Conservation (phyloP, 2,888 invertebrate species). For the Chelonus formosanus region DNA sequence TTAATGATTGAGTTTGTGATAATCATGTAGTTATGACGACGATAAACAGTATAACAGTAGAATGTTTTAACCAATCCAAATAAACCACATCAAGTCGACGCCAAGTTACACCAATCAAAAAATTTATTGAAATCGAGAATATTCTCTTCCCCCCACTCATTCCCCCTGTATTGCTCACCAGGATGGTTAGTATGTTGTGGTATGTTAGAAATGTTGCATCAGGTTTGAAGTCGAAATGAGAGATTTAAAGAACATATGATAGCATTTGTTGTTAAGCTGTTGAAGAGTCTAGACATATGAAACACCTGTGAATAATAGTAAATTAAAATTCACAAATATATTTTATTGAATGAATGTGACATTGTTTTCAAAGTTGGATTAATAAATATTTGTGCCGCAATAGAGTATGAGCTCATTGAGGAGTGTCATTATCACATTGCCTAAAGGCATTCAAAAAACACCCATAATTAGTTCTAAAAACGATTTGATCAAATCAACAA, state of each 20-base stretch:
- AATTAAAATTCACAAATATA: not conserved
- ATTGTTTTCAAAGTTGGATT: not conserved
- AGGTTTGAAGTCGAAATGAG: not conserved
- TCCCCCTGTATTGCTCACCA: not conserved
- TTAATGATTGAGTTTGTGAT: not conserved
- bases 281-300: not conserved
- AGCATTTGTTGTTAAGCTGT: constrained; percentile 10
- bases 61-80: constrained; percentile 2
- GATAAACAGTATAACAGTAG: constrained; percentile 4
- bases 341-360: not conserved
- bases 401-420: constrained; percentile 57
- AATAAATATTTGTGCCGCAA: constrained; percentile 45
- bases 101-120: not conserved
- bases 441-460: constrained; percentile 53
- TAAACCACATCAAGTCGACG: constrained; percentile 17
- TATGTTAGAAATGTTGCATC: constrained; percentile 31
- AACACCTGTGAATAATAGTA: not conserved
- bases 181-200: constrained; percentile 26
- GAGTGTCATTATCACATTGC: constrained; percentile 59
- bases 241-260: constrained; percentile 3
- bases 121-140: constrained; percentile 3
- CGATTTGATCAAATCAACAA: constrained; percentile 32
- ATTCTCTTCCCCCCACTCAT: constrained; percentile 13
- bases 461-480: constrained; percentile 27
- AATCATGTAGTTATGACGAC: constrained; percentile 28